Percentiles rank a stretch among this genome's conserved stretches.
phyloP scores from a whole-genome alignment of 2,113 vertebrate species.

The Eulemur macaco region DNA sequence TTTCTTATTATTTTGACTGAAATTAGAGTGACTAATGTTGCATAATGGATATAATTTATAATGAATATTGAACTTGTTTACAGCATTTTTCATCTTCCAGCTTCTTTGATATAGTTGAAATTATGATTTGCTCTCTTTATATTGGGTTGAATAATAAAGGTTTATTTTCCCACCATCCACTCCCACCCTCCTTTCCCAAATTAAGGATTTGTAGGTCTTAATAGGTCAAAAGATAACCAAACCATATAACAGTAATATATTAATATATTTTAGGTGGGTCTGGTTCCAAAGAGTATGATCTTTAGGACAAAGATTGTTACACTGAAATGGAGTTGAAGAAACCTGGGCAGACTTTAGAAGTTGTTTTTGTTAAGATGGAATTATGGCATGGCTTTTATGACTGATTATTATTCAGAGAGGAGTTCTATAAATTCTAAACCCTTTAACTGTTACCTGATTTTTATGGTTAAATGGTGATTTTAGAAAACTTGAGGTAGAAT shows the following conservation, averaged over 20 bases:
- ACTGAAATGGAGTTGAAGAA: background rate
- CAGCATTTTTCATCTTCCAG: constrained; percentile 31
- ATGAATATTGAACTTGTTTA: background rate
- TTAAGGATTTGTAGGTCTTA: background rate
- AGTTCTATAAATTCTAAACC: constrained; percentile 7
- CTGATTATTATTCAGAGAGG: constrained; percentile 22
- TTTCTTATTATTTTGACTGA: constrained; percentile 6
- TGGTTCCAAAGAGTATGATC: background rate
- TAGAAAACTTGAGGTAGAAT: constrained; percentile 7
- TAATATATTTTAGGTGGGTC: background rate
- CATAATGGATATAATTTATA: background rate
- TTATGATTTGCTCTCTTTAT: background rate
- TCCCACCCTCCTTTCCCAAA: background rate
- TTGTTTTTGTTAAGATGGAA: constrained; percentile 15
- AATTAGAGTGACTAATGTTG: constrained; percentile 26
- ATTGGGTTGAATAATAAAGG: background rate
- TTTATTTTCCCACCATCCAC: background rate
- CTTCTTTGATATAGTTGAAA: constrained; percentile 28
- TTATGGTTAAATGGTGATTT: background rate
- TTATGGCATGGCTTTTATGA: background rate
- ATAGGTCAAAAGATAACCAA: background rate
- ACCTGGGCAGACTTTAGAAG: background rate
- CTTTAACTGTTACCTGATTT: background rate
- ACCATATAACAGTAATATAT: background rate
- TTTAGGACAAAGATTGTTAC: constrained; percentile 29